Evolutionary conservation across 2,113 vertebrate genomes (phyloP).

Genomic region (Heteronetta atricapilla): DNA sequence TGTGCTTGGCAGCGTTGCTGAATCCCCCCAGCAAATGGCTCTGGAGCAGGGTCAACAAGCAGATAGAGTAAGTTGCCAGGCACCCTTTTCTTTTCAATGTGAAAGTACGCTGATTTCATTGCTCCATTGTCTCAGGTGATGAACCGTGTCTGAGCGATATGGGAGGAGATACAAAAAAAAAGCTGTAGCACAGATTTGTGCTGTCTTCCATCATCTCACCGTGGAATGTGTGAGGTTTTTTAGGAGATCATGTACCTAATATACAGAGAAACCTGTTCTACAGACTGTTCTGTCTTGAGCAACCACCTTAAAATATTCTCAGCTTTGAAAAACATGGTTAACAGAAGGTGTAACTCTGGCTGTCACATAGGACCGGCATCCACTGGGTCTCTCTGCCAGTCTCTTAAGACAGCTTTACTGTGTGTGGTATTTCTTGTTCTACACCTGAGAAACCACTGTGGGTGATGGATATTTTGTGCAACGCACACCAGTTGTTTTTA

Average conservation of each 20-base stretch:
- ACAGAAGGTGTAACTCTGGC: not conserved
- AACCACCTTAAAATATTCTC: not conserved
- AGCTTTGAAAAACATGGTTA: not conserved
- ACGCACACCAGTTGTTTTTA: not conserved
- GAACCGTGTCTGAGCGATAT: not conserved
- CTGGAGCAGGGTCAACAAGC: constrained; percentile 87
- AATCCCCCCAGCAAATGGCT: constrained; percentile 80
- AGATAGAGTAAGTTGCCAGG: constrained; percentile 70
- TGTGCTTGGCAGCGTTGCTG: constrained; percentile 86
- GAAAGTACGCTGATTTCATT: not conserved
- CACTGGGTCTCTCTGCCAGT: not conserved
- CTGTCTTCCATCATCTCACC: not conserved
- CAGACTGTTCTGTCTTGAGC: not conserved
- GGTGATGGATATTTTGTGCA: not conserved
- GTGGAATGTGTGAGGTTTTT: not conserved
- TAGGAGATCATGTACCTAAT: not conserved
- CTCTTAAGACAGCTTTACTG: not conserved
- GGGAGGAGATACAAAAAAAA: not conserved
- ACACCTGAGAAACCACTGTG: not conserved
- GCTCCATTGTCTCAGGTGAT: not conserved
- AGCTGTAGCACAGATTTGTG: not conserved
- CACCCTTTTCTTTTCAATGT: constrained; percentile 21
- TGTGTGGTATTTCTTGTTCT: not conserved
- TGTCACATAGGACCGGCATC: not conserved
- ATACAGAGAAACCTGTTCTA: not conserved